Evolutionary conservation across 1,140 invertebrate genomes (phyloP), one percentile per base, ranked within the genome.

Genomic region (Caerostris extrusa): DNA sequence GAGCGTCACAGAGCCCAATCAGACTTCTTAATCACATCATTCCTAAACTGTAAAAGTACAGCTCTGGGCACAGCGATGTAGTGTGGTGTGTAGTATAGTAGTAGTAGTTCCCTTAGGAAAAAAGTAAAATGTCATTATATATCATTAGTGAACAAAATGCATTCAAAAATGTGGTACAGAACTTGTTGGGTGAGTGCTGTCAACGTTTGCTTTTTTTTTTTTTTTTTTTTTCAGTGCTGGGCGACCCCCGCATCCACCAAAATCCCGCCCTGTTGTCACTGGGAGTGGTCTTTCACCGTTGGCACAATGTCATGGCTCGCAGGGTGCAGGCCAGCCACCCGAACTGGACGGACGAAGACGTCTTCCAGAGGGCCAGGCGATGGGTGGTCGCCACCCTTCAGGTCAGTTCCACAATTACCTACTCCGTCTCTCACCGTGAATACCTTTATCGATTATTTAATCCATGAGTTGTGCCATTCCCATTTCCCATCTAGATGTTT

Each of bases 191-290:
- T 1, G 34, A 34, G 34, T 34, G 34, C 2, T 34, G 2, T 34
- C 0, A 1, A 34, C 34, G 6, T 58, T 7, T n/a, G 82, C 58
- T 7, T n/a, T 14, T 1, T 10, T 19, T 57, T 60, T 8, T 7
- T 3, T 67, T 69, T 71, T 8, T 19, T 90, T 19, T 60, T 64
- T 12, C 95, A 99, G 99, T 99, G 94, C 96, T 99, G 17, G 99
- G 99, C 10, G 99, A 99, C 96, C 98, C 98, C 4, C 97, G 99
- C 94, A 98, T 98, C 14, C 99, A 99, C 96, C 99, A 99, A 96
- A 99, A 99, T 96, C 99, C 99, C 1, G 98, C 98, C 0, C 96
- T 99, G 92, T 96, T 99, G 6, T 98, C 98, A 0, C 98, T 99
- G 94, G 98, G 98, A 3, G 98, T 99, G 81, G 95, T 99, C 10